Conservation (phyloP, 1,140 invertebrate species). For the Episyrphus balteatus region DNA sequence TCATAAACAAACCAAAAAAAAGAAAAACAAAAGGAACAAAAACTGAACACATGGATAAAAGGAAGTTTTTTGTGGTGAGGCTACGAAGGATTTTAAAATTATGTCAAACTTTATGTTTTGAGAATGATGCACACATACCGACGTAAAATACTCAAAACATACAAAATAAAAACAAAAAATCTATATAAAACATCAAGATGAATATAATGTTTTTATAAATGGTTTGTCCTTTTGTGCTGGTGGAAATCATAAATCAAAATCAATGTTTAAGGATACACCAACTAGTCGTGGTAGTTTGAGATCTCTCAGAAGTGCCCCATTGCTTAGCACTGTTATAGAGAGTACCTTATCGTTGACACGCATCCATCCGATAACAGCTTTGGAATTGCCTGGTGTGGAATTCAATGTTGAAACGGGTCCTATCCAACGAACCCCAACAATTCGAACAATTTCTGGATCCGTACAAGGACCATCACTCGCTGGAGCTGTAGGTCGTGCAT, state of each 20-base stretch:
- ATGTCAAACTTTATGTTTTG: too few relatives aligned
- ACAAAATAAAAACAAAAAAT: neutral
- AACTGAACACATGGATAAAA: too few relatives aligned
- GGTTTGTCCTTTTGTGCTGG: too few relatives aligned
- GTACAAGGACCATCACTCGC: too few relatives aligned
- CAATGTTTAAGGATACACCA: conserved; percentile 35
- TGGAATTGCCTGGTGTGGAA: conserved; percentile 32
- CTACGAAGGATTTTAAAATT: too few relatives aligned
- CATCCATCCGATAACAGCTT: conserved; percentile 35
- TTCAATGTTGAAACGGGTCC: too few relatives aligned
- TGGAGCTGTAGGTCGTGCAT: too few relatives aligned
- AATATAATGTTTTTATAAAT: neutral
- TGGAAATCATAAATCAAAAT: conserved; percentile 2
- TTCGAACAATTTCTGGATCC: too few relatives aligned
- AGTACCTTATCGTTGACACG: conserved; percentile 34
- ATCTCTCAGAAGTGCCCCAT: conserved; percentile 34
- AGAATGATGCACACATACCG: neutral
- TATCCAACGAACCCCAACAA: too few relatives aligned
- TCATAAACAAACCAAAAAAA: too few relatives aligned
- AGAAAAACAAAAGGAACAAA: too few relatives aligned
- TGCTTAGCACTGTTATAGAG: conserved; percentile 33
- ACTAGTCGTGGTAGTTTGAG: conserved; percentile 35
- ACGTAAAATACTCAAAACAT: neutral
- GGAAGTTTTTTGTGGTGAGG: too few relatives aligned
- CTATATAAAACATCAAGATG: neutral